phyloP scores from a whole-genome alignment of 2,888 invertebrate genomes.

The Crocallis elinguaria region DNA sequence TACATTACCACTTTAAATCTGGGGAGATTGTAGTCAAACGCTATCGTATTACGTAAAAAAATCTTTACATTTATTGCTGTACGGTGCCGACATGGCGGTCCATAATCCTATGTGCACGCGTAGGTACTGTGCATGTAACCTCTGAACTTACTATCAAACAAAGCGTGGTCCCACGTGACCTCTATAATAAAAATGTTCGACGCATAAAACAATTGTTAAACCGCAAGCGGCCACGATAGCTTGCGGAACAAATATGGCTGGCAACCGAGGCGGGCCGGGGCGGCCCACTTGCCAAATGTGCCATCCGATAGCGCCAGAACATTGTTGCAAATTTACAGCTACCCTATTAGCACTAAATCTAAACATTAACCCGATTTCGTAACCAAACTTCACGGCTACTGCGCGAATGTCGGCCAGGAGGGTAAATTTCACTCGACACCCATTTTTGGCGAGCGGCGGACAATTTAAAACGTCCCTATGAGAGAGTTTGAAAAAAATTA shows the following conservation, averaged over 20 bases:
- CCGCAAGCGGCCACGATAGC: conserved; percentile 62
- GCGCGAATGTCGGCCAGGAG: conserved; percentile 69
- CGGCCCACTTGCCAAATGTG: conserved; percentile 77
- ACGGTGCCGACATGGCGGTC: no score
- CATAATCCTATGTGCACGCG: not conserved
- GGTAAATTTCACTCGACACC: conserved; percentile 60
- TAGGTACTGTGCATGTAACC: conserved; percentile 2
- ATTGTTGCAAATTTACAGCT: conserved; percentile 81
- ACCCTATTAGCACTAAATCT: conserved; percentile 84
- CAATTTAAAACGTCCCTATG: conserved; percentile 46
- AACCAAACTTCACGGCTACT: conserved; percentile 76
- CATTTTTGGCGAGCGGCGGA: conserved; percentile 47
- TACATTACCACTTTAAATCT: no score
- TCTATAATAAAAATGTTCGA: conserved; percentile 28
- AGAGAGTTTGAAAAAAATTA: conserved; percentile 34
- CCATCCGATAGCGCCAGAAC: conserved; percentile 81
- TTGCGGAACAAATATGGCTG: conserved; percentile 71
- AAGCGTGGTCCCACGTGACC: conserved; percentile 44
- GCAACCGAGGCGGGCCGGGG: conserved; percentile 66
- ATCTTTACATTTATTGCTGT: no score
- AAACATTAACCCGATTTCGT: conserved; percentile 83
- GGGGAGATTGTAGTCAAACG: no score
- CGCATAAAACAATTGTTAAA: conserved; percentile 72
- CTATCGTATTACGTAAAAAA: no score
- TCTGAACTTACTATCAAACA: conserved; percentile 19